Base-by-base conservation (phyloP, 2,888 invertebrate species). In the Allacma fusca region DNA sequence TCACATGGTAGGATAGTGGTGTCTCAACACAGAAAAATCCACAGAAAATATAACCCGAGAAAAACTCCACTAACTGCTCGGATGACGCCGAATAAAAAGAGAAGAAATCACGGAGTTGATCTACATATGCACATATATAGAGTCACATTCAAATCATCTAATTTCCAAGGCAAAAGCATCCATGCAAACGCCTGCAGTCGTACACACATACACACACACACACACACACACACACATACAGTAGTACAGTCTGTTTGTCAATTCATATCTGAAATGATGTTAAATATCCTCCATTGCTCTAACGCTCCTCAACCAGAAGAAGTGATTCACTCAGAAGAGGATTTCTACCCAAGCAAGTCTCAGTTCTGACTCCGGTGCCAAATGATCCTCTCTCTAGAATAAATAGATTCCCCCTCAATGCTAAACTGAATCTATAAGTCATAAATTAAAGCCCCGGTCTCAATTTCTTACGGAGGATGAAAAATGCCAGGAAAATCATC, bases 351-450 rank as follows among this genome's bases (percentile, higher is more conserved):
- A 43, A 43, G n/a, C n/a, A 0, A 26, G 16, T 19, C n/a, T n/a
- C n/a, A 73, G 40, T 73, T 73, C 57, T 73, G 62, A 73, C 50
- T 50, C 26, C 70, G 23, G 70, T 70, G 70, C 70, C 70, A 70
- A 70, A 70, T 44, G 70, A 70, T 29, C 28, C 23, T 26, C 26
- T 65, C 1, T 65, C n/a, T 28, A 65, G 16, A 65, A 65, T 65
- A 65, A 65, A 65, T 28, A 26, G 26, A 28, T 65, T 65, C 24
- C 29, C 28, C 26, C 65, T 28, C 29, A 50, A 50, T 50, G 19
- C 50, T 50, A n/a, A n/a, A n/a, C 19, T n/a, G 50, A 50, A 19
- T 50, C 50, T 50, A 50, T n/a, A n/a, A 50, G 50, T 16, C 5
- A 50, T 50, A 50, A 50, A 50, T 13, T n/a, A 50, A 16, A n/a